A percentile compares a stretch with the other conserved stretches of the same genome.
These are phyloP conservation scores for Avahi laniger DNA, from an alignment of 2,797 vertebrate species.

Conservation along the genomic window DNA sequence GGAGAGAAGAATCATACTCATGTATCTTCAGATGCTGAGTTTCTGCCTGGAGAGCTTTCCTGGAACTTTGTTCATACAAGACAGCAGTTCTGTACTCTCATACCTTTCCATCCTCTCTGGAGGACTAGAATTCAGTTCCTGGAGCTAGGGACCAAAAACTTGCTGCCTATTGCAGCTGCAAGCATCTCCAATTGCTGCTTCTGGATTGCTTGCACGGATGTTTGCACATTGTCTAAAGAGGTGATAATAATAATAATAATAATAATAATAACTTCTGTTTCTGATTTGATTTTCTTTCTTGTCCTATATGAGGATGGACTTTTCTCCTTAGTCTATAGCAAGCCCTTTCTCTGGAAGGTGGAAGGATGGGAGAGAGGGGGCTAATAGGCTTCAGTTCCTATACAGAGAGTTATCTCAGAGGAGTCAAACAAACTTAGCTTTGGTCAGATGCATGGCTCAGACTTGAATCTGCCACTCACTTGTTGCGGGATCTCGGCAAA, in stretches of 20 bases:
- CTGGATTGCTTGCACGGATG: background rate
- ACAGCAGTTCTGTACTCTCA: background rate
- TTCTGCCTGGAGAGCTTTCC: background rate
- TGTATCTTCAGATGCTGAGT: background rate
- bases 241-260: background rate
- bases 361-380: background rate
- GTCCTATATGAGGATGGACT: background rate
- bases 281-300: background rate
- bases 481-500: background rate
- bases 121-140: background rate
- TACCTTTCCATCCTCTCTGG: accelerated
- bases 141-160: background rate
- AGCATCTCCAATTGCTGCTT: background rate
- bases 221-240: background rate
- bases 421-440: background rate
- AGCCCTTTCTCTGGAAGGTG: background rate
- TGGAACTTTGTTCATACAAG: background rate
- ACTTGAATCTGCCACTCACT: background rate
- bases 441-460: background rate
- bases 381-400: background rate
- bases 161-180: background rate
- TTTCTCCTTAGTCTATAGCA: background rate
- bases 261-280: background rate
- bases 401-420: background rate
- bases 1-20: background rate